Conservation (phyloP, 1,140 invertebrate species). For the Bombus waltoni region DNA sequence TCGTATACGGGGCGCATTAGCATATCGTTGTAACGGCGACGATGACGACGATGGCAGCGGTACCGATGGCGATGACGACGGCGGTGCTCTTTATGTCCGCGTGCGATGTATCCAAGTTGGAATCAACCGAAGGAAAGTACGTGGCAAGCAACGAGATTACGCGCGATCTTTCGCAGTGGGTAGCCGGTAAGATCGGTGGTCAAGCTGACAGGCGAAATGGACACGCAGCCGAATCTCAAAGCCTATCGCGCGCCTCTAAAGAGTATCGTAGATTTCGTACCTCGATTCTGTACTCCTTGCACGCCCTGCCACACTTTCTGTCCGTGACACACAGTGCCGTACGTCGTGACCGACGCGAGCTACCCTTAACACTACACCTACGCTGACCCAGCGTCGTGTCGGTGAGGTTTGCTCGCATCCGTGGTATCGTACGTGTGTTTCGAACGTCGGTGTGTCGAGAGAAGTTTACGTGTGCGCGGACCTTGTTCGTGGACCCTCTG, state of each 20-base stretch:
- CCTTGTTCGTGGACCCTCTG: conserved; percentile 61
- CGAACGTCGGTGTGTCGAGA: conserved; percentile 8
- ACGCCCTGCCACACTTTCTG: conserved; percentile 63
- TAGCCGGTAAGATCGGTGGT: not conserved
- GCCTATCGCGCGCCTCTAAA: conserved; percentile 27
- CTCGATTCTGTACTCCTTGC: conserved; percentile 56
- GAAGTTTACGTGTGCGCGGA: conserved; percentile 44
- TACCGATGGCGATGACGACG: too few relatives aligned
- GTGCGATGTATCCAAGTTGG: not conserved
- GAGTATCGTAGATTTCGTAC: conserved; percentile 46
- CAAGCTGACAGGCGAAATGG: not conserved
- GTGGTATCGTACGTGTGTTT: conserved; percentile 28
- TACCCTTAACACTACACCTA: conserved; percentile 27
- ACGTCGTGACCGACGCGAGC: conserved; percentile 55
- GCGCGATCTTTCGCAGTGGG: not conserved
- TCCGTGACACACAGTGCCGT: conserved; percentile 60
- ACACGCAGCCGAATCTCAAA: conserved; percentile 49
- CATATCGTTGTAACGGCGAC: not conserved
- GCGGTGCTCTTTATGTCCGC: not conserved
- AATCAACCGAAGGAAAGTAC: not conserved
- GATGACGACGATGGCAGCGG: too few relatives aligned
- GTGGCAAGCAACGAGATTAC: not conserved
- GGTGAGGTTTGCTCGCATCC: conserved; percentile 21
- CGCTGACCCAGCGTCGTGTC: not conserved
- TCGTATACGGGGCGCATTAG: conserved; percentile 5